Conservation (phyloP, 2,113 vertebrate genomes). For the Lethenteron reissneri region DNA sequence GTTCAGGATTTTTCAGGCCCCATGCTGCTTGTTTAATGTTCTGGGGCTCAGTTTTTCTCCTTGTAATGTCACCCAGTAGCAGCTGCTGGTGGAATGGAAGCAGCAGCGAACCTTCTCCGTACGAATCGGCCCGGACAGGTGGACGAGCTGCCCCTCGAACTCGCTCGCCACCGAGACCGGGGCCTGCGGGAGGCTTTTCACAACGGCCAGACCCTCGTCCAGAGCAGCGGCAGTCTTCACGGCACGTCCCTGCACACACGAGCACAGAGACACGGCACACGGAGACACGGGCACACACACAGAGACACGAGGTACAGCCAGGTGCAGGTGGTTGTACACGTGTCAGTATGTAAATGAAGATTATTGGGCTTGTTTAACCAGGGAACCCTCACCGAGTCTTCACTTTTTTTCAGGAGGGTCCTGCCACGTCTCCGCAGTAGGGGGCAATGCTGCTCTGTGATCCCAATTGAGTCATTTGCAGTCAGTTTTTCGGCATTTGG, state of each 20-base stretch:
- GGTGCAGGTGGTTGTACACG: not conserved
- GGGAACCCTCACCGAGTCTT: no score
- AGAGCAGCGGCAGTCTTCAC: constrained; percentile 41
- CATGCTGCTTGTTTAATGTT: not conserved
- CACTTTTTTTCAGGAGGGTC: no score
- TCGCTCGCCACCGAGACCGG: constrained; percentile 28
- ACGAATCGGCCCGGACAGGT: constrained; percentile 37
- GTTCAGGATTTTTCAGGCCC: no score
- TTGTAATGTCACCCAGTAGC: not conserved
- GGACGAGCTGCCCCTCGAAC: constrained; percentile 49
- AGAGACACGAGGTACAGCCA: not conserved
- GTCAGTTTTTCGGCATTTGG: no score
- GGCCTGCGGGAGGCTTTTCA: constrained; percentile 28
- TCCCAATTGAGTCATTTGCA: no score
- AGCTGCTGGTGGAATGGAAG: not conserved
- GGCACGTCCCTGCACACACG: constrained; percentile 37
- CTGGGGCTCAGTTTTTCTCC: not conserved
- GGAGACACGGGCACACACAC: constrained; percentile 7
- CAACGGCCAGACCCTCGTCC: constrained; percentile 57
- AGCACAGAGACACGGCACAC: not conserved
- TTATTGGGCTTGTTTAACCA: not conserved
- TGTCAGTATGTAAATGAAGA: not conserved
- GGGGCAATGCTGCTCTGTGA: no score
- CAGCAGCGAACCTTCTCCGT: constrained; percentile 40
- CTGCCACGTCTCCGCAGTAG: no score